Conservation (phyloP, 2,797 vertebrate genomes). For the Rousettus madagascariensis region DNA sequence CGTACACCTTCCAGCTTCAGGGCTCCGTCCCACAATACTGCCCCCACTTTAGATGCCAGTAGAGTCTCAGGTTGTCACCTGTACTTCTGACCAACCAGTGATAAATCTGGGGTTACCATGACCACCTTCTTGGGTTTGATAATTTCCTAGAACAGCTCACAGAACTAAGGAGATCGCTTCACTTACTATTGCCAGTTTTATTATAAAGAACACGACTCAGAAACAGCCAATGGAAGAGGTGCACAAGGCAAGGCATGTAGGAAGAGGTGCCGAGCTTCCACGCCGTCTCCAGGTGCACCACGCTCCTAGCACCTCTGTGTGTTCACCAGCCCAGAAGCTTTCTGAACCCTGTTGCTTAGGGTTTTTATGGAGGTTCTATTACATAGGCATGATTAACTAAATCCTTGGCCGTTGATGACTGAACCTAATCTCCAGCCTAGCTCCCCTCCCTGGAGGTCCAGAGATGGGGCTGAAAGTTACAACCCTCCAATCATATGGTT, state of each 20-base stretch:
- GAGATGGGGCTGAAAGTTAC: neutral
- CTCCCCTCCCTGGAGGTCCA: neutral
- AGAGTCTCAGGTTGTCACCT: neutral
- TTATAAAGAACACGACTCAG: neutral
- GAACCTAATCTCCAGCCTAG: neutral
- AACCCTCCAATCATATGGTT: neutral
- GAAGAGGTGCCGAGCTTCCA: neutral
- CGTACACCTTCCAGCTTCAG: neutral
- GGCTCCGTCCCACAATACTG: neutral
- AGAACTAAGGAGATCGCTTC: neutral
- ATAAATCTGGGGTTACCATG: neutral
- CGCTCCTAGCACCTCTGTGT: neutral
- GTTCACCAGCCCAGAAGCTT: neutral
- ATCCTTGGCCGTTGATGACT: neutral
- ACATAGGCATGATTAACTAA: neutral
- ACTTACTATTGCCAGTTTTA: neutral
- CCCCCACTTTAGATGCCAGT: neutral
- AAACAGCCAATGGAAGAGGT: neutral
- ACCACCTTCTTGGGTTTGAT: neutral
- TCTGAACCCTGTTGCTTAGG: neutral
- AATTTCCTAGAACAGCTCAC: neutral
- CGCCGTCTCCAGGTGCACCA: too few species aligned
- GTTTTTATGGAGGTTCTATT: neutral
- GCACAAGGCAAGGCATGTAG: too few species aligned
- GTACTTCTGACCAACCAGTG: neutral